A percentile compares a stretch with the other conserved stretches of the same genome.
These are phyloP conservation scores for Dryobotodes eremita DNA, from an alignment of 2,888 invertebrate species.

Conservation along the genomic window DNA sequence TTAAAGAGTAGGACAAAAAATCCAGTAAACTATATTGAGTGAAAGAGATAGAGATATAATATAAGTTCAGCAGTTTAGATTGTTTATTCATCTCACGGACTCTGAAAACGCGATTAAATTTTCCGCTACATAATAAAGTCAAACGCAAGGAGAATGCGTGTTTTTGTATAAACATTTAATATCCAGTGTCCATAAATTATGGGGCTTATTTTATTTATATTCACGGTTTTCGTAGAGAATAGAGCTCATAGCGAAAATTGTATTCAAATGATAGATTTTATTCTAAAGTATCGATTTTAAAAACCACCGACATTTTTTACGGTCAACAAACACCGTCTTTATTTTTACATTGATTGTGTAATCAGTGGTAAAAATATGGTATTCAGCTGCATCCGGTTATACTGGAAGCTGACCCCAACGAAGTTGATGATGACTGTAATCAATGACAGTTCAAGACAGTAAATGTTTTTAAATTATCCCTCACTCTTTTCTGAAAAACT, in stretches of 20 bases:
- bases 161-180: constrained; percentile 67
- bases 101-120: constrained; percentile 86
- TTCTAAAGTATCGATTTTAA: background rate
- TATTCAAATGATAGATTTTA: background rate
- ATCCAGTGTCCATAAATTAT: constrained; percentile 65
- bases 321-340: background rate
- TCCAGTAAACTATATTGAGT: constrained; percentile 63
- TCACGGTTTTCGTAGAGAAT: constrained; percentile 30
- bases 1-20: constrained; percentile 72
- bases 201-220: constrained; percentile 58
- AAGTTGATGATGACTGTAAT: background rate
- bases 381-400: background rate
- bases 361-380: background rate
- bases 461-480: background rate
- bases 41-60: constrained; percentile 70
- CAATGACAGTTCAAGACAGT: background rate
- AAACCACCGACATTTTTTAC: background rate
- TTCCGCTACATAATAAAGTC: constrained; percentile 86
- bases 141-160: constrained; percentile 78
- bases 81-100: constrained; percentile 87
- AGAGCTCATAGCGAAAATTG: background rate
- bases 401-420: background rate
- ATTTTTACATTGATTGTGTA: background rate
- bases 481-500: background rate
- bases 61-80: constrained; percentile 73